A percentile compares a stretch with the other conserved stretches of the same genome.
phyloP scores from a whole-genome alignment of 2,888 invertebrate species.

The Drosophila subquinaria region DNA sequence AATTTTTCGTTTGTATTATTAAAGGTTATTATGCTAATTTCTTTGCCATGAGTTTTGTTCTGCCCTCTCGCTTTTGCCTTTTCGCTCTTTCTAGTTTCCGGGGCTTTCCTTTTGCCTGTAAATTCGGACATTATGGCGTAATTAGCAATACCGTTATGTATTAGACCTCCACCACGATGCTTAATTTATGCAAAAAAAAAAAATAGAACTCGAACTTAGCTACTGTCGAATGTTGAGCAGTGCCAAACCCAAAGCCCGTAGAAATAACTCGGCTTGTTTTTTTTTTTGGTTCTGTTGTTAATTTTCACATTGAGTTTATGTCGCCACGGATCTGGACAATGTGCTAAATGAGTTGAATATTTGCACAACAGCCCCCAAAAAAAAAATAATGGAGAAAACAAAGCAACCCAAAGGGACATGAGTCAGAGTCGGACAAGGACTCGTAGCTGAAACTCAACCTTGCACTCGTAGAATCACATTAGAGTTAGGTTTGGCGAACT shows the following conservation, averaged over 20 bases:
- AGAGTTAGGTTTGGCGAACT: constrained; percentile 32
- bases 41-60: constrained; percentile 39
- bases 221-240: constrained; percentile 6
- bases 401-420: constrained; percentile 1
- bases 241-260: constrained; percentile 17
- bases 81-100: constrained; percentile 6
- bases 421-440: constrained; percentile 6
- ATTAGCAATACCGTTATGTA: constrained; percentile 76
- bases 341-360: constrained; percentile 77
- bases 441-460: not conserved
- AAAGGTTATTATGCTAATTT: constrained; percentile 81
- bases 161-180: constrained; percentile 59
- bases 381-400: constrained; percentile 3
- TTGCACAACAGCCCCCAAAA: constrained; percentile 39
- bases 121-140: constrained; percentile 75
- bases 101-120: constrained; percentile 39
- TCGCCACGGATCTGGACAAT: constrained; percentile 65
- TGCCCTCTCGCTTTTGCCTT: not conserved
- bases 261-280: constrained; percentile 31
- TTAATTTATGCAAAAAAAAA: constrained; percentile 74
- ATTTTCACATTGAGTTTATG: constrained; percentile 62
- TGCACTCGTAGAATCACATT: constrained; percentile 13
- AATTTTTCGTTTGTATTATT: constrained; percentile 81
- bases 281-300: constrained; percentile 26
- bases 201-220: constrained; percentile 13